These are phyloP conservation scores for Hirudo medicinalis DNA, from an alignment of 1,140 invertebrate genomes.

Conservation along the genomic window DNA sequence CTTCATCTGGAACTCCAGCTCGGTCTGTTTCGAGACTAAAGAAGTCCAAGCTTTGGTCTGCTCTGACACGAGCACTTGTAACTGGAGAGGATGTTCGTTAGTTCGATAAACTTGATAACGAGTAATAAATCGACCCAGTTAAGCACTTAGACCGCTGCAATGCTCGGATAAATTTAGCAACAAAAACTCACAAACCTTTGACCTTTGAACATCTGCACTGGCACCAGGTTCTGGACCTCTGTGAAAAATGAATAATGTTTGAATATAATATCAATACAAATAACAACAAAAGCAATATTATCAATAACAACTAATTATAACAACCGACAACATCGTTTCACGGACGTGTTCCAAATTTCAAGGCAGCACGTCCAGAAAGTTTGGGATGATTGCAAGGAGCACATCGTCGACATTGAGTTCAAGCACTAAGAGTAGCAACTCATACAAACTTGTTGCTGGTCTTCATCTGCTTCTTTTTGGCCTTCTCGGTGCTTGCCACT, in stretches of 20 bases:
- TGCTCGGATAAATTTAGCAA: not conserved
- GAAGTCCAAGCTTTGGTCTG: conserved; percentile 89
- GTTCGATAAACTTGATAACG: too few relatives aligned
- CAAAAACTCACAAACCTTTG: not conserved
- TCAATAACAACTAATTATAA: too few relatives aligned
- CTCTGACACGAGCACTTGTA: conserved; percentile 34
- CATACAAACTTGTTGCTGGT: conserved; percentile 32
- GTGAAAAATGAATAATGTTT: not conserved
- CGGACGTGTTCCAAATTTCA: too few relatives aligned
- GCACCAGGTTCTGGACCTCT: not conserved
- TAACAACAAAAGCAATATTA: not conserved
- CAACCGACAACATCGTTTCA: too few relatives aligned
- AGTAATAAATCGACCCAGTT: too few relatives aligned
- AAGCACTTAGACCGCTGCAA: too few relatives aligned
- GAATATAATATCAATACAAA: not conserved
- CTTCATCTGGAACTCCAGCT: conserved; percentile 75
- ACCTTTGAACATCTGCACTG: not conserved
- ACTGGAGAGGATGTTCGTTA: conserved; percentile 21
- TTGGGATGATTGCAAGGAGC: too few relatives aligned
- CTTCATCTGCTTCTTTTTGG: conserved; percentile 35
- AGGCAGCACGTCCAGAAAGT: too few relatives aligned
- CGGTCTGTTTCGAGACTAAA: conserved; percentile 71
- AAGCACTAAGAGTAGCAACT: not conserved
- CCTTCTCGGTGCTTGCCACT: conserved; percentile 44
- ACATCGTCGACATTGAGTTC: not conserved